Conservation (phyloP, 1,140 invertebrate genomes). For the Macrocentrus cingulum region DNA sequence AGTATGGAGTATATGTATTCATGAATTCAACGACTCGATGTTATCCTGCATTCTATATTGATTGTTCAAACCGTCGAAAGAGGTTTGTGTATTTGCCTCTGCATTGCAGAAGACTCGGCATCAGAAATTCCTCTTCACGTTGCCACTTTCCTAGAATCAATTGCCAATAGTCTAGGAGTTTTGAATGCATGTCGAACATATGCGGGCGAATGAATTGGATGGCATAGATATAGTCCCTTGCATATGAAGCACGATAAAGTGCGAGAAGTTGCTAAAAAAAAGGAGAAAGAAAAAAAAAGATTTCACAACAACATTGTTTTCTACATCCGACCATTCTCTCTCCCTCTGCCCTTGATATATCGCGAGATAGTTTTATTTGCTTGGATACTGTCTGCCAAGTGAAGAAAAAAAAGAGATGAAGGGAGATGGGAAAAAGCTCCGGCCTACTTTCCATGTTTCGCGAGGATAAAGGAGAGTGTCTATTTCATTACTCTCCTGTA, state of each 20-base stretch:
- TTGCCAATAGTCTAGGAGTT: constrained; percentile 3
- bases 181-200: constrained; percentile 7
- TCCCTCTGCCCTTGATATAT: constrained; percentile 9
- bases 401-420: constrained; percentile 17
- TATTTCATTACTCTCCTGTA: background rate
- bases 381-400: constrained; percentile 17
- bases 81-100: constrained; percentile 15
- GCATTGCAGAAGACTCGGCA: background rate
- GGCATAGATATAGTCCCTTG: background rate
- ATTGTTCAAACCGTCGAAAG: background rate
- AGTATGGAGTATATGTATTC: background rate
- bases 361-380: constrained; percentile 12
- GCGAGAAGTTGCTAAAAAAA: background rate
- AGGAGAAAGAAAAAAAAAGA: constrained; percentile 4
- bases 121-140: background rate
- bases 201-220: constrained; percentile 1
- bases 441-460: background rate
- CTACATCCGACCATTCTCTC: background rate
- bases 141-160: background rate
- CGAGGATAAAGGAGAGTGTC: background rate
- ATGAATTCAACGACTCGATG: background rate
- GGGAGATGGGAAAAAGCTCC: background rate
- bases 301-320: constrained; percentile 16
- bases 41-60: background rate
- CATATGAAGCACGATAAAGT: background rate